Percentiles rank a stretch among this genome's conserved stretches.
phyloP scores from a whole-genome alignment of 1,140 invertebrate species.

The Papilio polyxenes region DNA sequence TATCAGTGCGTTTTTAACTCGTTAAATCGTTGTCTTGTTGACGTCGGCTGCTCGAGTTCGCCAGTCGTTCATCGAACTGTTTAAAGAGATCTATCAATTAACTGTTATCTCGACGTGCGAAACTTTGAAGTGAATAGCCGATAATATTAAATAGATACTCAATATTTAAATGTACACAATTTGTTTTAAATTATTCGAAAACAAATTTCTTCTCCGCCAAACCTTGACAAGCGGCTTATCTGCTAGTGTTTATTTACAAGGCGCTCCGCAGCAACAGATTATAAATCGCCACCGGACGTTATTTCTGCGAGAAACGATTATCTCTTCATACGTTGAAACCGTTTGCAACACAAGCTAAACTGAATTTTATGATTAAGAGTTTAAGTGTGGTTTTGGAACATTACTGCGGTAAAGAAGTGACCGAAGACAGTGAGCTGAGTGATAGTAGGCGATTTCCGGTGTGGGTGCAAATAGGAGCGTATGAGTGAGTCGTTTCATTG shows the following conservation, averaged over 20 bases:
- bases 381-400: conserved; percentile 3
- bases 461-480: conserved; percentile 41
- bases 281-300: conserved; percentile 25
- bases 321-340: conserved; percentile 7
- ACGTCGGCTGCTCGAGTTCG: background rate
- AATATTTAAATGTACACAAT: conserved; percentile 30
- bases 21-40: background rate
- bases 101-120: conserved; percentile 14
- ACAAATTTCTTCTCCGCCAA: conserved; percentile 43
- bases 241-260: conserved; percentile 62
- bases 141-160: conserved; percentile 4
- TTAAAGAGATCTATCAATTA: conserved; percentile 3
- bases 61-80: conserved; percentile 1
- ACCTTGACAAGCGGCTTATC: conserved; percentile 57
- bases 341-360: background rate
- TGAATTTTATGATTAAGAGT: conserved; percentile 7
- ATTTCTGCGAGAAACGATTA: conserved; percentile 25
- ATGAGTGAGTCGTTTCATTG: conserved; percentile 32
- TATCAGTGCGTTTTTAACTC: background rate
- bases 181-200: conserved; percentile 43
- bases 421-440: conserved; percentile 20
- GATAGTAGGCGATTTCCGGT: conserved; percentile 33
- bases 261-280: conserved; percentile 45
- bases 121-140: background rate
- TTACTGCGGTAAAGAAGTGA: conserved; percentile 2